These are phyloP conservation scores for Pimephales promelas DNA, from an alignment of 2,113 vertebrate genomes.

Conservation along the genomic window DNA sequence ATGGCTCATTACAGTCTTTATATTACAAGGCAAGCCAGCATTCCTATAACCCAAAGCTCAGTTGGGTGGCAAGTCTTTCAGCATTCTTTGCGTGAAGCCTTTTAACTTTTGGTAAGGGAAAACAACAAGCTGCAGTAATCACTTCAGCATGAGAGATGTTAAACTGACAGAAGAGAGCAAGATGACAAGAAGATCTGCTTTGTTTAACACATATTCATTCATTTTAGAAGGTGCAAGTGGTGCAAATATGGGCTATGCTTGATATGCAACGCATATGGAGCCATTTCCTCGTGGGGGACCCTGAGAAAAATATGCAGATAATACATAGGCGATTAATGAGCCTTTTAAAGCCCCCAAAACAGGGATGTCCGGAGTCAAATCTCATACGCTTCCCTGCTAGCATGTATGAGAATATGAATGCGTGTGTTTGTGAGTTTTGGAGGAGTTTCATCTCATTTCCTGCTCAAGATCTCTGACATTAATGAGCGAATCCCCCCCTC, in stretches of 20 bases:
- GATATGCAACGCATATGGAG: not conserved
- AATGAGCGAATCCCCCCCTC: not conserved
- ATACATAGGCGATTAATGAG: not conserved
- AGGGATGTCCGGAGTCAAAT: conserved; percentile 3
- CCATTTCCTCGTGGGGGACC: not conserved
- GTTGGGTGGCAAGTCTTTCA: conserved; percentile 34
- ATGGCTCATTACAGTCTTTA: conserved; percentile 19
- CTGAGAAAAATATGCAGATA: not conserved
- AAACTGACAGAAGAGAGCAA: conserved; percentile 19
- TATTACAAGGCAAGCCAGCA: conserved; percentile 10
- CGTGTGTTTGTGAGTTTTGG: conserved; percentile 42
- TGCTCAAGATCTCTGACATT: conserved; percentile 24
- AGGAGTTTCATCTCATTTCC: conserved; percentile 37
- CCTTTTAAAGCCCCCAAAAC: not conserved
- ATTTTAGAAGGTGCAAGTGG: not conserved
- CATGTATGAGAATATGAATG: not conserved
- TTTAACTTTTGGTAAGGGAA: conserved; percentile 30
- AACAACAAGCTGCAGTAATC: conserved; percentile 40
- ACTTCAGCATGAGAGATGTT: conserved; percentile 37
- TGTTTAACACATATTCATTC: conserved; percentile 6
- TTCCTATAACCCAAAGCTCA: conserved; percentile 27
- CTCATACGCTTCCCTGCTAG: not conserved
- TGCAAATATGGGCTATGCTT: not conserved
- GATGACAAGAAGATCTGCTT: conserved; percentile 31
- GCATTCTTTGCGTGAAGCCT: conserved; percentile 26